These are phyloP conservation scores for Pseudomyrmex pallidus DNA, from an alignment of 1,140 invertebrate species.

Conservation along the genomic window DNA sequence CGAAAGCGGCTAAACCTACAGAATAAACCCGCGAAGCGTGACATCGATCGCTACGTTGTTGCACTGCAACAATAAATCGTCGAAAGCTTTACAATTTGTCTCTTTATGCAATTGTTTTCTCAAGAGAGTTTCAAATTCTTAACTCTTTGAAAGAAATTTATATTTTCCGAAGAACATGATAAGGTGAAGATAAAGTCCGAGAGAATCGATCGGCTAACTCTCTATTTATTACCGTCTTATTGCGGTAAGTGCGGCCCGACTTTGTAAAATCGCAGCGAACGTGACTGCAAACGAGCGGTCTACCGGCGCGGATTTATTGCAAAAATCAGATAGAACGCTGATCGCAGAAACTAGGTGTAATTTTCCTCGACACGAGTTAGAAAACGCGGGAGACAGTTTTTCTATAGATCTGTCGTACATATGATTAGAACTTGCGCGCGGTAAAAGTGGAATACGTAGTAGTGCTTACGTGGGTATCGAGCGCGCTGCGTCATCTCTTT, in stretches of 20 bases:
- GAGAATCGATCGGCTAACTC: too few species aligned
- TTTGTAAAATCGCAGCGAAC: not conserved
- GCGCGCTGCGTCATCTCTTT: slow-evolving; percentile 2
- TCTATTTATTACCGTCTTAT: too few species aligned
- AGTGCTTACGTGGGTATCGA: slow-evolving; percentile 31
- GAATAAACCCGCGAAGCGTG: slow-evolving; percentile 34
- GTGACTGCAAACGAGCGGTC: not conserved
- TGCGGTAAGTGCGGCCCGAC: not conserved
- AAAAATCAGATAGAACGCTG: slow-evolving; percentile 24
- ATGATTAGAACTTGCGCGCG: slow-evolving; percentile 41
- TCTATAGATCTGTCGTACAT: slow-evolving; percentile 17
- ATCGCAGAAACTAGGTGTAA: slow-evolving; percentile 37
- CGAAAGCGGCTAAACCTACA: slow-evolving; percentile 35
- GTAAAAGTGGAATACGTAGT: slow-evolving; percentile 55
- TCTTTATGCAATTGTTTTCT: not conserved
- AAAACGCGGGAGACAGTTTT: slow-evolving; percentile 7
- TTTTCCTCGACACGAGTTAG: slow-evolving; percentile 6
- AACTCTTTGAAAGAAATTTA: not conserved
- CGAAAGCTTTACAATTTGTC: not conserved
- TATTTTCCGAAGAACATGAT: not conserved
- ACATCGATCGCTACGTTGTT: slow-evolving; percentile 31
- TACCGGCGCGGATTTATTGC: not conserved
- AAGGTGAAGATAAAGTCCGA: not conserved
- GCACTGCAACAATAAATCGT: not conserved
- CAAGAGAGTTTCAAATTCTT: not conserved